A percentile compares a stretch with the other conserved stretches of the same genome.
phyloP scores from a whole-genome alignment of 1,140 invertebrate species.

The Cepaea nemoralis region DNA sequence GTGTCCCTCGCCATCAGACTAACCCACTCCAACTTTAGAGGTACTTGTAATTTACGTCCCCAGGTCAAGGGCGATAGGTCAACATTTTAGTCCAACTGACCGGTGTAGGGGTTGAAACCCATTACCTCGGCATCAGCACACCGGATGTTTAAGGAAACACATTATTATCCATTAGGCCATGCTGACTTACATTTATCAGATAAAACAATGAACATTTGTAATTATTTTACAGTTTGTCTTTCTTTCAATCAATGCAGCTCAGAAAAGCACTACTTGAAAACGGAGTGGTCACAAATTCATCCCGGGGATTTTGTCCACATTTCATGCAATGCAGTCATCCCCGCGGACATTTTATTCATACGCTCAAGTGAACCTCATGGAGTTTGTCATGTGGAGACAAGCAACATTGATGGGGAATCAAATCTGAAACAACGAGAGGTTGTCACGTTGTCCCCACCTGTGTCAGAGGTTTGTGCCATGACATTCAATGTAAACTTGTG shows the following conservation, averaged over 20 bases:
- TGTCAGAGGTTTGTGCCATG: neutral
- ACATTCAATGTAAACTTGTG: too few relatives aligned
- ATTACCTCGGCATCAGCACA: too few relatives aligned
- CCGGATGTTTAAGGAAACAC: too few relatives aligned
- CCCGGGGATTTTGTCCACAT: slow-evolving; percentile 96
- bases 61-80: too few relatives aligned
- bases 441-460: slow-evolving; percentile 67
- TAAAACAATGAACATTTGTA: too few relatives aligned
- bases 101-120: too few relatives aligned
- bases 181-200: too few relatives aligned
- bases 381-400: slow-evolving; percentile 73
- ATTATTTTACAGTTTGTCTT: neutral
- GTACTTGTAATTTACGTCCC: too few relatives aligned
- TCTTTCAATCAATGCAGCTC: slow-evolving; percentile 81
- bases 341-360: slow-evolving; percentile 93
- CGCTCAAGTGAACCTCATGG: slow-evolving; percentile 69
- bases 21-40: too few relatives aligned
- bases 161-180: too few relatives aligned
- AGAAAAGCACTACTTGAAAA: slow-evolving; percentile 85
- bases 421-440: slow-evolving; percentile 77
- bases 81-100: too few relatives aligned
- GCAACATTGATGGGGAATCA: slow-evolving; percentile 74
- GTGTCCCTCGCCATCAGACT: too few relatives aligned
- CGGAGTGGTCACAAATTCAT: slow-evolving; percentile 85
- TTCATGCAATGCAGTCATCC: slow-evolving; percentile 95